A percentile compares a stretch with the other conserved stretches of the same genome.
Evolutionary conservation across 2,888 invertebrate genomes (phyloP).

Genomic region (Drosophila kuntzei): DNA sequence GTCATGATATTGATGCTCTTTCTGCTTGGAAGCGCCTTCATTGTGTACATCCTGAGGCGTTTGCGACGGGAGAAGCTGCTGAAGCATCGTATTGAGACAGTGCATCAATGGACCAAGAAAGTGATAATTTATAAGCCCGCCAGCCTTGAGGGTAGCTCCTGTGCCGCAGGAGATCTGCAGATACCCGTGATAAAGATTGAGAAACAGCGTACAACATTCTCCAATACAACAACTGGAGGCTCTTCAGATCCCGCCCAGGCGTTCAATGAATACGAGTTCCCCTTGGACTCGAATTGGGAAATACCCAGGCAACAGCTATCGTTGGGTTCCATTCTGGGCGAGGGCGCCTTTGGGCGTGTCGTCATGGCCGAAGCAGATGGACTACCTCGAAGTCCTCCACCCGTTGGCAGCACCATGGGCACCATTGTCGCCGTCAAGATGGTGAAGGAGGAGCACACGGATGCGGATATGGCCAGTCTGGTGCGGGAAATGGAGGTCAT

Average conservation of each 20-base stretch:
- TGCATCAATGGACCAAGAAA: constrained; percentile 96
- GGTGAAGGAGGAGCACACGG: constrained; percentile 99
- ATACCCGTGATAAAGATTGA: constrained; percentile 97
- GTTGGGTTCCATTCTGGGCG: constrained; percentile 94
- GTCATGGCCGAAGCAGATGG: constrained; percentile 93
- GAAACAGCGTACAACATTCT: constrained; percentile 91
- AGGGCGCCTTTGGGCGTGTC: constrained; percentile 99
- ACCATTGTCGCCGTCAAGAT: constrained; percentile 98
- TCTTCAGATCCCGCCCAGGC: constrained; percentile 87
- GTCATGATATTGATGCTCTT: constrained; percentile 87
- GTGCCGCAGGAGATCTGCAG: constrained; percentile 75
- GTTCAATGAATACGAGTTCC: constrained; percentile 97
- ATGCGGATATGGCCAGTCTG: constrained; percentile 98
- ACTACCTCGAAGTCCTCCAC: constrained; percentile 58
- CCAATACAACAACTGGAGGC: constrained; percentile 86
- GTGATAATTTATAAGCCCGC: constrained; percentile 93
- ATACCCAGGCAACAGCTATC: constrained; percentile 92
- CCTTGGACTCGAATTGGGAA: constrained; percentile 98
- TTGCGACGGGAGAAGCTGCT: constrained; percentile 92
- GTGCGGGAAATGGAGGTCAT: constrained; percentile 99
- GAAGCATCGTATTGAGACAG: constrained; percentile 92
- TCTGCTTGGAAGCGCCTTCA: constrained; percentile 83
- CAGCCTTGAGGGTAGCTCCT: constrained; percentile 83
- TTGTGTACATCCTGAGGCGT: constrained; percentile 89
- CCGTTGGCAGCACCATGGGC: constrained; percentile 78